Base-by-base conservation (phyloP, 2,797 vertebrate species). In the Dryobates pubescens region DNA sequence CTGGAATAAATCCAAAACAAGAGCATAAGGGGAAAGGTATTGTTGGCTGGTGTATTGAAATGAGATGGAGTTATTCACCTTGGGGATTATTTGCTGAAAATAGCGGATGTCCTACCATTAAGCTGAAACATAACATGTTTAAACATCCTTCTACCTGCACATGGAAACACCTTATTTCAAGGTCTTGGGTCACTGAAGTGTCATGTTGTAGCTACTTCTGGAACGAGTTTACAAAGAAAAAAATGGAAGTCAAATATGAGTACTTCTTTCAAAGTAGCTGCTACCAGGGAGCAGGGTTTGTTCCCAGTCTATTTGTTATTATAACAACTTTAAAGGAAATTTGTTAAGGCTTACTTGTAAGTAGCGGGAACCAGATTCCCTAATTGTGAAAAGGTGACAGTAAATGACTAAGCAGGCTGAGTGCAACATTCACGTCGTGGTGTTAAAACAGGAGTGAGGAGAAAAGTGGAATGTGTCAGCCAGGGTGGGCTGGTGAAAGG, bases 91-190 rank as follows among this genome's bases (percentile, higher is more conserved):
- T 96, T 96, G 91, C 92, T 95, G 95, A 91, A 97, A 96, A 92
- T 95, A 98, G 82, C 96, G 95, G 97, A 98, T 98, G 97, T 98
- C 97, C 97, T 97, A 97, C 93, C 92, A 97, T 96, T 96, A 96
- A 94, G 76, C 92, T 96, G 89, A 96, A 97, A 86, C 92, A 92
- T 89, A 96, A 92, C 59, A 90, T 90, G 74, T 97, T 97, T 96
- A 97, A 97, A 98, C 96, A 96, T 97, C 95, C 97, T 97, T 96
- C 96, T 96, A 97, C 96, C 97, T 97, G 95, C 76, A 84, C 83
- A 58, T 94, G 95, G 86, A 94, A 95, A 72, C 92, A 96, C 88
- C 95, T 95, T 94, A 63, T 92, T 90, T 96, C 94, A 96, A 94
- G 91, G 95, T 96, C 95, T 92, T 71, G 69, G 94, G 83, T 94